phyloP scores from a whole-genome alignment of 2,797 vertebrate genomes.

The Ambastaia sidthimunki region DNA sequence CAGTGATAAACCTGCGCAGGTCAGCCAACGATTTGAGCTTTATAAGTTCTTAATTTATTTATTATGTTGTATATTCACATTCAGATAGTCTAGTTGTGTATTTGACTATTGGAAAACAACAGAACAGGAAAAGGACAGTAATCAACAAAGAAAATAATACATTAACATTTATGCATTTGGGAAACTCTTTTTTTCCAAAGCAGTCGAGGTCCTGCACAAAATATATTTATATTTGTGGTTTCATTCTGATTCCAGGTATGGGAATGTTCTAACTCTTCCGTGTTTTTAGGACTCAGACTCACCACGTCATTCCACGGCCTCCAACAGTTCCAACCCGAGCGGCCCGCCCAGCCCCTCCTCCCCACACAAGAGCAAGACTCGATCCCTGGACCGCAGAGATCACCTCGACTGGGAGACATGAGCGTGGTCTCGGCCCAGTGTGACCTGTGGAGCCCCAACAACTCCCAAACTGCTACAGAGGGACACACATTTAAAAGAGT shows the following conservation, averaged over 20 bases:
- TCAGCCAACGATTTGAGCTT: too few species aligned
- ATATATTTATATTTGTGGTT: not conserved
- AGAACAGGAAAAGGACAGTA: too few species aligned
- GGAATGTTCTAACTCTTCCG: not conserved
- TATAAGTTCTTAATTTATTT: too few species aligned
- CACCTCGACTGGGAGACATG: conserved; percentile 95
- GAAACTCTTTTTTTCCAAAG: too few species aligned
- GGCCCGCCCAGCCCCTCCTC: conserved; percentile 94
- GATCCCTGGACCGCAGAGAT: conserved; percentile 94
- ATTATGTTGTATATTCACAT: too few species aligned
- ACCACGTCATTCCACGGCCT: conserved; percentile 94
- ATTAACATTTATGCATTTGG: too few species aligned
- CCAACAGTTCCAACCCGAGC: conserved; percentile 99
- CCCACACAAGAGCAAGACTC: conserved; percentile 94
- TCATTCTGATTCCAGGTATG: not conserved
- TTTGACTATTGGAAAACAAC: too few species aligned
- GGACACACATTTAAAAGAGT: not conserved
- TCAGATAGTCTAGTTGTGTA: too few species aligned
- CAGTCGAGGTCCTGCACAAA: too few species aligned
- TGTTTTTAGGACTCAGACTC: conserved; percentile 92
- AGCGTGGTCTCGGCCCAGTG: conserved; percentile 50
- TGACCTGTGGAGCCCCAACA: conserved; percentile 33
- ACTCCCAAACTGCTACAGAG: not conserved
- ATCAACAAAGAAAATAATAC: too few species aligned
- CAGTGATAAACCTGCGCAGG: not conserved